phyloP scores from a whole-genome alignment of 1,140 invertebrate species.

The Rhagoletis zephyria region DNA sequence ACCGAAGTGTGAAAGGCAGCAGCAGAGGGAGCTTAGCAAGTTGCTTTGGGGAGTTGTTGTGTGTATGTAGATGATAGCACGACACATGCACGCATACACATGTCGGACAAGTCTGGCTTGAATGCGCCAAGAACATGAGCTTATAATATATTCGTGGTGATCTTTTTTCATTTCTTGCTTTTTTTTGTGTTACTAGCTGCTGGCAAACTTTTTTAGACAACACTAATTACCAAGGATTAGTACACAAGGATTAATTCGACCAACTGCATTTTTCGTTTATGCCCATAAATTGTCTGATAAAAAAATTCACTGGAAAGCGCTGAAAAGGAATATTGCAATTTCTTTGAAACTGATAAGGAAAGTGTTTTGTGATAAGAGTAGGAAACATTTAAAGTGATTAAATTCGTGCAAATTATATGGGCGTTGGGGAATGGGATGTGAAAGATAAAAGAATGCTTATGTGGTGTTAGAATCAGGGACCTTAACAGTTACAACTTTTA shows the following conservation, averaged over 20 bases:
- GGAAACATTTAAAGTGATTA: background rate
- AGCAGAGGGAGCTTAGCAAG: background rate
- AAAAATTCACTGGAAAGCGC: background rate
- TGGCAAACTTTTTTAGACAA: background rate
- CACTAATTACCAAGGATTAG: constrained; percentile 72
- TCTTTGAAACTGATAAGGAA: background rate
- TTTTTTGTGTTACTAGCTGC: background rate
- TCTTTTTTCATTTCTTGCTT: background rate
- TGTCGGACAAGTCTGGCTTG: background rate
- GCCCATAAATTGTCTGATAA: background rate
- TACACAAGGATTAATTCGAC: constrained; percentile 27
- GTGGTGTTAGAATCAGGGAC: no score
- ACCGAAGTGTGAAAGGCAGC: background rate
- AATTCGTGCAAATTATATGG: background rate
- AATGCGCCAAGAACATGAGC: background rate
- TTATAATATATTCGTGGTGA: background rate
- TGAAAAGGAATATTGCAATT: background rate
- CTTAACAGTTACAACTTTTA: no score
- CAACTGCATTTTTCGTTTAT: background rate
- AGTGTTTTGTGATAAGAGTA: background rate
- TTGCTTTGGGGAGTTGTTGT: background rate
- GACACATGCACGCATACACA: background rate
- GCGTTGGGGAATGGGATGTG: no score
- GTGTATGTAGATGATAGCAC: background rate
- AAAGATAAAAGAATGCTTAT: no score